A percentile compares a stretch with the other conserved stretches of the same genome.
Conservation (phyloP, 2,888 invertebrate species). For the Zaprionus bogoriensis region DNA sequence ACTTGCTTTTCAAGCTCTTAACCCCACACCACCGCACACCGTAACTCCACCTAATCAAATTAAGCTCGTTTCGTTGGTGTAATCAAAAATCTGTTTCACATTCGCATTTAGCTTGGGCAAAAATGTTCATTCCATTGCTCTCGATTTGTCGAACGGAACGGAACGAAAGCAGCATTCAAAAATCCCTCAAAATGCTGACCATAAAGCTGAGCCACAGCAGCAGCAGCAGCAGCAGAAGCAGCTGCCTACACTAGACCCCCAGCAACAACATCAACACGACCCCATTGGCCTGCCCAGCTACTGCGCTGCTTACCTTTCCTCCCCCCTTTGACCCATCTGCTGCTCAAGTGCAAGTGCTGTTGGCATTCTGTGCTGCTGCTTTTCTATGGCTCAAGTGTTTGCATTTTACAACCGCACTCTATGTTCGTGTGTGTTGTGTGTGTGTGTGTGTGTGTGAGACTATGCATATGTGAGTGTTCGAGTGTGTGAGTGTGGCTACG, state of each 20-base stretch:
- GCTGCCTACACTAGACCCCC: not conserved
- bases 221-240: not conserved
- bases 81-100: slow-evolving; percentile 12
- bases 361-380: slow-evolving; percentile 51
- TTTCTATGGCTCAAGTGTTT: slow-evolving; percentile 70
- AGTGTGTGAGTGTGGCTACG: slow-evolving; percentile 9
- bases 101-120: slow-evolving; percentile 1
- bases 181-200: slow-evolving; percentile 42
- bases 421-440: slow-evolving; percentile 13
- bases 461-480: slow-evolving; percentile 19
- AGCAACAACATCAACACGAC: too few species aligned
- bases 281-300: not conserved
- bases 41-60: slow-evolving; percentile 1
- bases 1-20: not conserved
- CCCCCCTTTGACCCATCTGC: not conserved
- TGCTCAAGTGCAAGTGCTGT: slow-evolving; percentile 20
- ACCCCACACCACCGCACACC: not conserved
- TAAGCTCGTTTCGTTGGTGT: slow-evolving; percentile 7
- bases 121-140: slow-evolving; percentile 23
- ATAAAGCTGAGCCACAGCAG: slow-evolving; percentile 22
- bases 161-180: slow-evolving; percentile 29
- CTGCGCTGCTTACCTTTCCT: not conserved
- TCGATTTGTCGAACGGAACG: slow-evolving; percentile 17
- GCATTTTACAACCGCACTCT: slow-evolving; percentile 71
- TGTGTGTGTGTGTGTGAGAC: slow-evolving; percentile 10